Evolutionary conservation across 2,888 invertebrate species (phyloP), one percentile per base, ranked within the genome.

Genomic region (Agrotis clavis): DNA sequence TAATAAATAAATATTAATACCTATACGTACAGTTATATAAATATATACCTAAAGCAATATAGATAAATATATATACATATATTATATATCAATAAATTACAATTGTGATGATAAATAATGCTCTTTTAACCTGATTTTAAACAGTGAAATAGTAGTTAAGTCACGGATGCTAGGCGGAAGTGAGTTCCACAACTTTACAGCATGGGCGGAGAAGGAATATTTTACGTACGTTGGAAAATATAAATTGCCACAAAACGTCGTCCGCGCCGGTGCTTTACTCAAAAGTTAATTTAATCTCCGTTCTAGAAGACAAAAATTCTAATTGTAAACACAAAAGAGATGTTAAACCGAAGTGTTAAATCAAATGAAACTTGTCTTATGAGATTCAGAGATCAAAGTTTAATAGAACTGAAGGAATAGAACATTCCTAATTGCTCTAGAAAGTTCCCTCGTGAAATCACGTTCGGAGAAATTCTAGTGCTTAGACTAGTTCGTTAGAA

Each of bases 381-480:
- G 69, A 67, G 72, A 82, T 79, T 82, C 75, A 77, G 67, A 77
- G 83, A 79, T 83, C 86, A 84, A 85, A 88, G 84, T 83, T 87
- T 79, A 76, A 77, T 77, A 65, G 67, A 75, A 71, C 59, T 71
- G 63, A 74, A 84, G 77, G 77, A 78, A 85, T 80, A 80, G 85
- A 83, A 85, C 80, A 77, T 83, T 82, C 73, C 81, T 90, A 87
- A 90, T 88, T 90, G 84, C 86, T 84, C 83, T 75, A 60, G 47
- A 74, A 83, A 87, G 84, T 87, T 86, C 67, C 63, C 67, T 74
- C 67, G 77, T 67, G 64, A 70, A 86, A 78, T 80, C 82, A 82
- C 82, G 82, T 86, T 81, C 67, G 56, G 41, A 61, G 53, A 57
- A 76, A 75, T 78, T 66, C 77, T 83, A 86, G 85, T 77, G 77